A percentile compares a stretch with the other conserved stretches of the same genome.
These are phyloP conservation scores for Drosophila paulistorum DNA, from an alignment of 1,140 invertebrate species.

Conservation along the genomic window DNA sequence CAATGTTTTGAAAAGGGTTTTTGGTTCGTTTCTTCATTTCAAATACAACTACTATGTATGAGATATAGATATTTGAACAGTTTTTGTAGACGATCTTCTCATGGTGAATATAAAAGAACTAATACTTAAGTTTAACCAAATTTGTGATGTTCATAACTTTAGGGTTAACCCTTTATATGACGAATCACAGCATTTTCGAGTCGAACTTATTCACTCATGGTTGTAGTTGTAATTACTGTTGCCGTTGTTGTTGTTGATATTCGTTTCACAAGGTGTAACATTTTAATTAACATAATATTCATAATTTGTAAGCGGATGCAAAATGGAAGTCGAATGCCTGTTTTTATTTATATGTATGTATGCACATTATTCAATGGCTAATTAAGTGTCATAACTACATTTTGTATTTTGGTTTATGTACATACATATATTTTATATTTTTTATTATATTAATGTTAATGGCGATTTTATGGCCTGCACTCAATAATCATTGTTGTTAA, in stretches of 20 bases:
- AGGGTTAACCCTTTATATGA: background rate
- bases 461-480: constrained; percentile 24
- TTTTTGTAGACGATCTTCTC: no score
- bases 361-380: constrained; percentile 51
- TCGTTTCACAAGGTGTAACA: constrained; percentile 75
- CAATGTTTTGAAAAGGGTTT: no score
- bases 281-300: constrained; percentile 73
- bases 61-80: no score
- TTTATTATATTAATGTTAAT: constrained; percentile 33
- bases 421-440: background rate
- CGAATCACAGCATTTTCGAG: constrained; percentile 31
- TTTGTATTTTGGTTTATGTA: constrained; percentile 8
- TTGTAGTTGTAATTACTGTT: constrained; percentile 27
- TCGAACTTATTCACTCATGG: constrained; percentile 44
- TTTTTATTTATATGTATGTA: background rate
- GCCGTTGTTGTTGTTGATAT: constrained; percentile 33
- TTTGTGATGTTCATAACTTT: background rate
- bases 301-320: constrained; percentile 65
- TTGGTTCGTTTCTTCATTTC: no score
- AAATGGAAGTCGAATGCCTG: constrained; percentile 33
- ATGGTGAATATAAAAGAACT: no score
- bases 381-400: constrained; percentile 67
- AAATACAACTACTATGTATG: no score
- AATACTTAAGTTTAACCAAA: no score
- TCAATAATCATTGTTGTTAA: constrained; percentile 24